Conservation (phyloP, 2,888 invertebrate genomes). For the Anagyrus pseudococci region DNA sequence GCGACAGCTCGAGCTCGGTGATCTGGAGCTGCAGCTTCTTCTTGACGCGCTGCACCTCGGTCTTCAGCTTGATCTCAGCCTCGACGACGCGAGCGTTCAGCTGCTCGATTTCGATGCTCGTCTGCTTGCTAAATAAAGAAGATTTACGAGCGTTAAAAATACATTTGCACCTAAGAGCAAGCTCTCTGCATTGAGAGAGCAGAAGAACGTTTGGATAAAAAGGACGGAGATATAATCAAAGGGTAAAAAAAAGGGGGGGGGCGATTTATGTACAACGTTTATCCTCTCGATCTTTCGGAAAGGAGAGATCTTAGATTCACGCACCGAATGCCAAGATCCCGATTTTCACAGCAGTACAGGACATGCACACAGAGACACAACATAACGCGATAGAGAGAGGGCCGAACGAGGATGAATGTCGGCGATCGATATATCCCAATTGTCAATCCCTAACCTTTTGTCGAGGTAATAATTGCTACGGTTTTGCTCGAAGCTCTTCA, state of each 20-base stretch:
- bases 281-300: too few species aligned
- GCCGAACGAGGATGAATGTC: too few species aligned
- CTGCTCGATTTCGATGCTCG: slow-evolving; percentile 97
- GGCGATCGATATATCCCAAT: neutral
- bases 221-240: too few species aligned
- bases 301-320: too few species aligned
- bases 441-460: slow-evolving; percentile 80
- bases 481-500: slow-evolving; percentile 70
- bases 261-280: too few species aligned
- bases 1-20: slow-evolving; percentile 93
- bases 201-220: neutral
- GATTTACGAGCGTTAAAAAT: too few species aligned
- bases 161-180: too few species aligned
- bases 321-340: too few species aligned
- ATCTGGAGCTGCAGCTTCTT: slow-evolving; percentile 99
- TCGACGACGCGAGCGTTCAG: slow-evolving; percentile 93
- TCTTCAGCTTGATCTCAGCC: slow-evolving; percentile 94
- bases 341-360: too few species aligned
- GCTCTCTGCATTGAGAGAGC: neutral
- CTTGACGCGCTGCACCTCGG: slow-evolving; percentile 95
- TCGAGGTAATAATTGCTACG: slow-evolving; percentile 68
- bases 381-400: too few species aligned
- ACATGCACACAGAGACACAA: too few species aligned
- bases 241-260: too few species aligned
- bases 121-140: slow-evolving; percentile 93